These are phyloP conservation scores for Urocitellus parryii DNA, from an alignment of 2,113 vertebrate genomes.

Conservation along the genomic window DNA sequence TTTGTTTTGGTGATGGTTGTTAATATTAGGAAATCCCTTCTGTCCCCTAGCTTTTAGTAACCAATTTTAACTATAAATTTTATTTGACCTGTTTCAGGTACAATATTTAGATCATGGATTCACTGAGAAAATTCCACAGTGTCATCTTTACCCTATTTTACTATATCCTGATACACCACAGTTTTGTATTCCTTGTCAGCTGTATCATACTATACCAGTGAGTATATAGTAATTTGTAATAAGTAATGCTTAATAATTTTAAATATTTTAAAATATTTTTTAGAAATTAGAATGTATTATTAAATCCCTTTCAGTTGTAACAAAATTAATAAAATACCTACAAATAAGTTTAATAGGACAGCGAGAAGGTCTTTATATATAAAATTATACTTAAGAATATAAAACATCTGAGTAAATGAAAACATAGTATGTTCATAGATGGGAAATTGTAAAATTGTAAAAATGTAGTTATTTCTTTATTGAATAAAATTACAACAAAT, in stretches of 20 bases:
- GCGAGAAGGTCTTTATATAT: neutral
- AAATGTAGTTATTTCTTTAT: conserved; percentile 10
- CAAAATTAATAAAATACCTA: conserved; percentile 53
- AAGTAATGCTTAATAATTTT: conserved; percentile 12
- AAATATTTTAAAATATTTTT: conserved; percentile 46
- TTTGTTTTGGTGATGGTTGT: neutral
- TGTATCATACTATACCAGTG: conserved; percentile 91
- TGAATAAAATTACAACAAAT: conserved; percentile 29
- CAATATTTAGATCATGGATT: conserved; percentile 90
- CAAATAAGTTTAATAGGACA: conserved; percentile 52
- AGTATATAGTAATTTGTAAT: conserved; percentile 76
- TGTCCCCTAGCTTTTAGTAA: conserved; percentile 20
- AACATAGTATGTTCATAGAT: neutral
- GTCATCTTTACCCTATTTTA: conserved; percentile 93
- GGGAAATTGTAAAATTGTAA: neutral
- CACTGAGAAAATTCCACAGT: conserved; percentile 93
- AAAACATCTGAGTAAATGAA: conserved; percentile 51
- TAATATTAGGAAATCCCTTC: neutral
- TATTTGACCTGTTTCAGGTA: conserved; percentile 68
- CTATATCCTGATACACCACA: conserved; percentile 91
- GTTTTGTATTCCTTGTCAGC: conserved; percentile 93
- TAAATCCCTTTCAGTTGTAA: conserved; percentile 39
- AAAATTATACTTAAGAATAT: conserved; percentile 31
- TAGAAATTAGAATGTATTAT: conserved; percentile 25
- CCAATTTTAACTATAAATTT: conserved; percentile 51